Evolutionary conservation across 2,797 vertebrate genomes (phyloP).

Genomic region (Malurus splendens): DNA sequence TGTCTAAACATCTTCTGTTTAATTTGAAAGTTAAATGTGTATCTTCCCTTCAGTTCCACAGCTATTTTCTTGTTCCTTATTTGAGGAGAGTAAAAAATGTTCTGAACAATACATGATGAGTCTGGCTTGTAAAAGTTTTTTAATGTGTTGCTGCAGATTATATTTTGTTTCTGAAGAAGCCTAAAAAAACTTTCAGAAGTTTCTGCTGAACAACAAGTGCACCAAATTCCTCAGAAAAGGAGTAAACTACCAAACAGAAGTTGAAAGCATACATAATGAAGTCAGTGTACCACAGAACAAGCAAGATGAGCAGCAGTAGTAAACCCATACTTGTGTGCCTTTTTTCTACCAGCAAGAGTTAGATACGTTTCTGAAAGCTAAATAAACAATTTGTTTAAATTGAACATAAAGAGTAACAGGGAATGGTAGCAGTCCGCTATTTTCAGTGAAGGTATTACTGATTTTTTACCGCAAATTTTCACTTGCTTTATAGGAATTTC

Average conservation of each 20-base stretch:
- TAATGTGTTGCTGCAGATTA: neutral
- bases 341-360: neutral
- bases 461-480: neutral
- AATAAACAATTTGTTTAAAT: neutral
- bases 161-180: neutral
- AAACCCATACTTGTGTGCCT: neutral
- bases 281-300: neutral
- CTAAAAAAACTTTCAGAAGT: neutral
- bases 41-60: conserved; percentile 27
- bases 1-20: conserved; percentile 45
- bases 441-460: neutral
- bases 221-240: conserved; percentile 25
- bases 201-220: neutral
- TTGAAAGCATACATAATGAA: neutral
- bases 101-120: conserved; percentile 27
- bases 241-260: conserved; percentile 4
- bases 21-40: conserved; percentile 37
- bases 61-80: conserved; percentile 19
- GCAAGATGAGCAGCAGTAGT: neutral
- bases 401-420: neutral
- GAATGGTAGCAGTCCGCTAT: neutral
- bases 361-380: neutral
- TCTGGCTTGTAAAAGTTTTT: neutral
- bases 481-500: neutral
- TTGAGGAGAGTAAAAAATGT: conserved; percentile 34